phyloP scores from a whole-genome alignment of 2,113 vertebrate genomes.

The Nannospalax galili region DNA sequence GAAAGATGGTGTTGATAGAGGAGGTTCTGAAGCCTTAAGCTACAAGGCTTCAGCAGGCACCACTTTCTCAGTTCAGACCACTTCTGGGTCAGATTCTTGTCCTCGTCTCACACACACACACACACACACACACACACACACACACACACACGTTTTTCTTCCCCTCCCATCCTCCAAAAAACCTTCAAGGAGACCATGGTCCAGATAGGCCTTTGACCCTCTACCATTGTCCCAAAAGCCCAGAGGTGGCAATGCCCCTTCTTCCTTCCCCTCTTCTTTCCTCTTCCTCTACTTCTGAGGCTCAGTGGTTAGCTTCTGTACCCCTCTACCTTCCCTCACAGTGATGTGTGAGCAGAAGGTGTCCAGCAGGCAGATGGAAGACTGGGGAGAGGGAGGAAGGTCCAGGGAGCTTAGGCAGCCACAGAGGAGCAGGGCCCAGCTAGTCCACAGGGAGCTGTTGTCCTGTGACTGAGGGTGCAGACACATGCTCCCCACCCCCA shows the following conservation, averaged over 20 bases:
- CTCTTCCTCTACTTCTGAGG: neutral
- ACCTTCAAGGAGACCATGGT: neutral
- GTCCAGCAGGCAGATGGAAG: neutral
- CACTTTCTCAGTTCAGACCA: neutral
- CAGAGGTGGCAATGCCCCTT: too few relatives aligned
- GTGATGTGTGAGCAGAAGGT: neutral
- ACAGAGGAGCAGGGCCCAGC: neutral
- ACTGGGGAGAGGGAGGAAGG: neutral
- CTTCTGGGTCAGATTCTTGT: neutral
- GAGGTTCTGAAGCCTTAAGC: neutral
- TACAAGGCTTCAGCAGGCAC: accelerated
- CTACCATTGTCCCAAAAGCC: neutral
- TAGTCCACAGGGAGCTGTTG: neutral
- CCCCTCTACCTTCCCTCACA: neutral
- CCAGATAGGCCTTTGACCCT: neutral
- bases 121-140: too few relatives aligned
- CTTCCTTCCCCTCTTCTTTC: accelerated
- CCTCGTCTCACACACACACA: neutral
- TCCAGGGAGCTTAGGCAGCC: too few relatives aligned
- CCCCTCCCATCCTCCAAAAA: too few relatives aligned
- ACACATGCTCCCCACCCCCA: accelerated
- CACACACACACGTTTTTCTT: neutral
- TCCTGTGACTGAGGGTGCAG: neutral
- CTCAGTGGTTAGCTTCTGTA: neutral
- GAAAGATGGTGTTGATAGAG: neutral